Evolutionary conservation across 2,797 vertebrate genomes (phyloP), one percentile per base, ranked within the genome.

Genomic region (Sylvia borin): DNA sequence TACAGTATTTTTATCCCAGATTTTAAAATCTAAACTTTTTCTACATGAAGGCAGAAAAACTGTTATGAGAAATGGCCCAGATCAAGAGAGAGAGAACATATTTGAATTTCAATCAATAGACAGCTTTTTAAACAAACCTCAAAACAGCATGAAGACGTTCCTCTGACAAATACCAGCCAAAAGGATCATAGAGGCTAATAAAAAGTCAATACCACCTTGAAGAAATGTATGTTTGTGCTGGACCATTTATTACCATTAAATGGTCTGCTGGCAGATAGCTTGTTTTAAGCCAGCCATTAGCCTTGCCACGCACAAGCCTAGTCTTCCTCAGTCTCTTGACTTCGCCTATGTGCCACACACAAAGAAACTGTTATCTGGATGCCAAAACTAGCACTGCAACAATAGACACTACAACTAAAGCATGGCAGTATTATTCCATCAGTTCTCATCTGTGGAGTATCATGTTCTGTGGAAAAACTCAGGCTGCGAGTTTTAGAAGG

Each of bases 111-210:
- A 22, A n/a, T 80, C 60, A 94, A 94, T 1, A 93, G 51, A 86
- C 5, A 85, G 38, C 17, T 85, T 97, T 96, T 78, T 62, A 58
- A 93, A 70, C 47, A 95, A 87, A 50, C 60, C 38, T 96, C 78
- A 84, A 86, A 93, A 90, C 29, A 95, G 72, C 88, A 38, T 27
- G 31, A 76, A 85, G 67, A 89, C 9, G 2, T 82, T 94, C 40
- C 62, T 86, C 42, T 57, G 43, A 77, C 42, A 90, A 93, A 93
- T 29, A 89, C 7, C 42, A 91, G 72, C 34, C 90, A 81, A 81
- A 91, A 92, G 27, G 10, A 55, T 90, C 82, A 95, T 1, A 86
- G 29, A 94, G 87, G 42, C 53, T 93, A 90, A 91, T 80, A 85
- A 92, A 95, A 95, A 80, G 45, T 32, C 43, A 86, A 36, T 48